phyloP scores from a whole-genome alignment of 2,797 vertebrate genomes.

The Oryzias sinensis region DNA sequence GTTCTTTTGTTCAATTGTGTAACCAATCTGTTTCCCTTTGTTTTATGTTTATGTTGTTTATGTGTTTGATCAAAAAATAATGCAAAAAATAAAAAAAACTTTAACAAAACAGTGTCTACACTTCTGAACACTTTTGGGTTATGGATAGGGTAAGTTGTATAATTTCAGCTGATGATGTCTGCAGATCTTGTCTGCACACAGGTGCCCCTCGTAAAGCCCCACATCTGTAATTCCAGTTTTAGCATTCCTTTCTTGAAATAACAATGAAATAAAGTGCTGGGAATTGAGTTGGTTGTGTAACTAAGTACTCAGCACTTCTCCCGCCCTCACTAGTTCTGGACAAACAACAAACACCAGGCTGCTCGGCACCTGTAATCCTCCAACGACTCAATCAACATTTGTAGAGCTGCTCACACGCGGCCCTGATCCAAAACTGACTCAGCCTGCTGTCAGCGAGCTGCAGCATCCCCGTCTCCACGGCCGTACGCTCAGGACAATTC shows the following conservation, averaged over 20 bases:
- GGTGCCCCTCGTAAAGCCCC: too few species aligned
- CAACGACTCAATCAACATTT: conserved; percentile 76
- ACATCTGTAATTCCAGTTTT: neutral
- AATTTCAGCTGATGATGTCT: too few species aligned
- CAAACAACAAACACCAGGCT: conserved; percentile 63
- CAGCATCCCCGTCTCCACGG: conserved; percentile 27
- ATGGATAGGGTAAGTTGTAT: too few species aligned
- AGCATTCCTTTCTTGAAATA: conserved; percentile 7
- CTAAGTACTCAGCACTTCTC: conserved; percentile 16
- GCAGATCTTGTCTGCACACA: too few species aligned
- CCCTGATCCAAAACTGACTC: conserved; percentile 51
- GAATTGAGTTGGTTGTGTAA: conserved; percentile 25
- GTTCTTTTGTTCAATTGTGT: too few species aligned
- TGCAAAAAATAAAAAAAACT: too few species aligned
- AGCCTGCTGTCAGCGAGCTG: conserved; percentile 36
- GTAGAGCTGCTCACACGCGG: conserved; percentile 65
- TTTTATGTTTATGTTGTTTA: too few species aligned
- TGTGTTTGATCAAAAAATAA: too few species aligned
- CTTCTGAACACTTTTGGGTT: too few species aligned
- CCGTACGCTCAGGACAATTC: conserved; percentile 19
- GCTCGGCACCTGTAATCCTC: conserved; percentile 67
- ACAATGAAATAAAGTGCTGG: conserved; percentile 11
- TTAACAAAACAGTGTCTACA: too few species aligned
- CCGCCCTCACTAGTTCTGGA: conserved; percentile 25
- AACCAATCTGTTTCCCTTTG: too few species aligned